A percentile compares a stretch with the other conserved stretches of the same genome.
phyloP scores from a whole-genome alignment of 2,113 vertebrate genomes.

The Mesembrinibis cayennensis region DNA sequence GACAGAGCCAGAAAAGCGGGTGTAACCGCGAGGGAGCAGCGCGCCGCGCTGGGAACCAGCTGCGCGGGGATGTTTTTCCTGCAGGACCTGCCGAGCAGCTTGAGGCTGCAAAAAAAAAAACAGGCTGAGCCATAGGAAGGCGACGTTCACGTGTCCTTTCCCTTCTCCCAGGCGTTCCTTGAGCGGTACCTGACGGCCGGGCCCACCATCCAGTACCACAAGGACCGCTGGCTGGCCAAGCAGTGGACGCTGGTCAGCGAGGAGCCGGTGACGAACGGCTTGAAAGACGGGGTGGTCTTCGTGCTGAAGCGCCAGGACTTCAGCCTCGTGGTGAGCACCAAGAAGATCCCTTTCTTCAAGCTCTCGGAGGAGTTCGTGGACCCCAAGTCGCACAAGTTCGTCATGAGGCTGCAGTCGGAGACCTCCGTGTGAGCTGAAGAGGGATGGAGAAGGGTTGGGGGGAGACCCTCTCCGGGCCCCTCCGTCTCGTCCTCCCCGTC shows the following conservation, averaged over 20 bases:
- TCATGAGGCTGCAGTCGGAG: slow-evolving; percentile 95
- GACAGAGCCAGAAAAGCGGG: too few relatives aligned
- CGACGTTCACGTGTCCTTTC: rapidly evolving
- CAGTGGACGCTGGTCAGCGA: slow-evolving; percentile 96
- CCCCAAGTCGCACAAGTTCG: slow-evolving; percentile 97
- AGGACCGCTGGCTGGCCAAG: slow-evolving; percentile 88
- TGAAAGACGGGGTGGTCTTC: slow-evolving; percentile 89
- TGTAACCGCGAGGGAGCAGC: not conserved
- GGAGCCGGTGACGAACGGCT: slow-evolving; percentile 89
- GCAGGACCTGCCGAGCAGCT: not conserved
- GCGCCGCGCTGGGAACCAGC: not conserved
- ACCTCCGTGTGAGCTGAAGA: slow-evolving; percentile 83
- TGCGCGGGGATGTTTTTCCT: rapidly evolving
- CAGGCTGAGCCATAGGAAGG: rapidly evolving
- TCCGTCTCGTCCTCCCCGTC: not conserved
- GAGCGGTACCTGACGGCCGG: slow-evolving; percentile 90
- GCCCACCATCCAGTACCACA: slow-evolving; percentile 94
- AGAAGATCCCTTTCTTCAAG: slow-evolving; percentile 90
- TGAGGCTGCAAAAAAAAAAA: not conserved
- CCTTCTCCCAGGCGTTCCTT: slow-evolving; percentile 86
- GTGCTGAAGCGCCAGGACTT: slow-evolving; percentile 91
- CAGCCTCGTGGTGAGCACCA: slow-evolving; percentile 90
- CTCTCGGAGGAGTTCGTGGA: slow-evolving; percentile 94
- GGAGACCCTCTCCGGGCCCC: not conserved
- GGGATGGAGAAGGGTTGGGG: not conserved